A percentile compares a stretch with the other conserved stretches of the same genome.
Conservation (phyloP, 2,113 vertebrate species). For the Tretioscincus oriximinensis region DNA sequence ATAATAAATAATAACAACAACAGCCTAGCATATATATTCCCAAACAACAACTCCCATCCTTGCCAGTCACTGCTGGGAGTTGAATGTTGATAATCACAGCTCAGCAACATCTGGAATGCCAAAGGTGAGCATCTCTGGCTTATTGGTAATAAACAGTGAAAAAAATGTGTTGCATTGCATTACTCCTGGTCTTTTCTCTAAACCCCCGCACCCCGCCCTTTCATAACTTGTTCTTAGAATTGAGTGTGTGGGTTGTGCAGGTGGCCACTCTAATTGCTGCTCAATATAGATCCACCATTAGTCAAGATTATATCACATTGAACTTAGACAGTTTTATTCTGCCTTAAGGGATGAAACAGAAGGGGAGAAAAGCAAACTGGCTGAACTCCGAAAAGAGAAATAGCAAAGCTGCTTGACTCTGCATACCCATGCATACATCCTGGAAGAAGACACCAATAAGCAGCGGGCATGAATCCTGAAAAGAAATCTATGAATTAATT, state of each 20-base stretch:
- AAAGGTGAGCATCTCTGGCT: no score
- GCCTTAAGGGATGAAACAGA: neutral
- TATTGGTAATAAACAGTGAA: no score
- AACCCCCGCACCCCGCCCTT: no score
- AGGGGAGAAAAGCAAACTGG: neutral
- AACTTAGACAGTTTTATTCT: neutral
- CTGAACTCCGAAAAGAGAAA: conserved; percentile 16
- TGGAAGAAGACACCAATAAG: neutral
- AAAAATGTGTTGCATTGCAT: no score
- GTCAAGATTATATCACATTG: neutral
- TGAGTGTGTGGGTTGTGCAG: neutral
- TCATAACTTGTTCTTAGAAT: neutral
- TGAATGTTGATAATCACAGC: no score
- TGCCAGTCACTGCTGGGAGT: no score
- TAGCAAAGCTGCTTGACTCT: neutral
- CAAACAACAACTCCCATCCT: no score
- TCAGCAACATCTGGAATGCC: no score
- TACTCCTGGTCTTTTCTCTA: no score
- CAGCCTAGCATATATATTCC: no score
- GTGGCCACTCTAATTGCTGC: neutral
- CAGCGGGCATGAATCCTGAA: neutral
- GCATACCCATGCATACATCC: neutral
- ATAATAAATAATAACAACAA: no score
- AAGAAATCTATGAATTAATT: neutral
- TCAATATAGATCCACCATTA: neutral